Conservation (phyloP, 2,888 invertebrate species). For the Drosophila meridiana region DNA sequence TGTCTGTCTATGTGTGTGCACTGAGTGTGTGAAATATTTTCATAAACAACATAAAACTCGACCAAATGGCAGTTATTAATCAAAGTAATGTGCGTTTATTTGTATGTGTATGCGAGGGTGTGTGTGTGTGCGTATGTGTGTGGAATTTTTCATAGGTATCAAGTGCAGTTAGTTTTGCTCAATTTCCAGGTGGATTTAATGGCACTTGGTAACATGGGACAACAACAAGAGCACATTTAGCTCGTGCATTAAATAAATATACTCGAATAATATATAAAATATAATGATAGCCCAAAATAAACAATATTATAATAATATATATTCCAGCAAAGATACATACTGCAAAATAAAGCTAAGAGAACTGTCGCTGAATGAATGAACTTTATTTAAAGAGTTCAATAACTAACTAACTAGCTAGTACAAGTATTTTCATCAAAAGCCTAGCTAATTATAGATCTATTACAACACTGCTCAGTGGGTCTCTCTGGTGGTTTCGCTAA, state of each 20-base stretch:
- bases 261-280: constrained; percentile 23
- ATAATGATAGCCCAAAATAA: constrained; percentile 28
- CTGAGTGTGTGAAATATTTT: constrained; percentile 72
- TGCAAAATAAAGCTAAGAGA: background rate
- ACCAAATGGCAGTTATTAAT: constrained; percentile 80
- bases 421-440: constrained; percentile 5
- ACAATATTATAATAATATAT: background rate
- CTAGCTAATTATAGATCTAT: constrained; percentile 47
- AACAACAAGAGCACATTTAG: constrained; percentile 17
- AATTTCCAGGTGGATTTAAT: constrained; percentile 75
- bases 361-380: background rate
- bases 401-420: too few species aligned
- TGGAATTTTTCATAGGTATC: constrained; percentile 66
- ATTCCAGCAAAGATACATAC: background rate
- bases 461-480: constrained; percentile 21
- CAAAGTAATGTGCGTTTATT: constrained; percentile 76
- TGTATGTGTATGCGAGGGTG: constrained; percentile 16
- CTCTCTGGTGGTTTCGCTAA: constrained; percentile 2
- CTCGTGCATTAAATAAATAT: constrained; percentile 22
- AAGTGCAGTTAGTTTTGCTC: constrained; percentile 74
- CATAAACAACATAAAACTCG: constrained; percentile 80
- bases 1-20: constrained; percentile 7
- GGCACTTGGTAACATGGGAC: constrained; percentile 51
- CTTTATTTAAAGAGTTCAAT: background rate
- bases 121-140: constrained; percentile 21